Base-by-base conservation (phyloP, 2,113 vertebrate species). In the Fregata magnificens region DNA sequence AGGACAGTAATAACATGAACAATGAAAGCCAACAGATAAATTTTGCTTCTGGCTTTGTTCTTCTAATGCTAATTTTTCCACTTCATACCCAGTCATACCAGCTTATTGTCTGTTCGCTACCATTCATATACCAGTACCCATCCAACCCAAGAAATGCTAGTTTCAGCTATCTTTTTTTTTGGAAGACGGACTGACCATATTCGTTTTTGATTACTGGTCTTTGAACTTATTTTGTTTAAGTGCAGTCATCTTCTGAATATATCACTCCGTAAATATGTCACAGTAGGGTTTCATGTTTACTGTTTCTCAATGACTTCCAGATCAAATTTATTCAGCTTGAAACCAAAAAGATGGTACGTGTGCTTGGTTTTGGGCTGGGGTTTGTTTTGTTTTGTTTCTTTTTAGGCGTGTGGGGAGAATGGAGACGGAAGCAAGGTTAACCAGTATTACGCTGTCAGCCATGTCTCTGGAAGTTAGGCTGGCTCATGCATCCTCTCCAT, bases 271-370 rank as follows among this genome's bases (percentile, higher is more conserved):
- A 95, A 97, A 95, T 95, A 96, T 95, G 94, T 88, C 93, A 94
- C 32, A 34, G 91, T 83, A 90, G 74, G 89, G 89, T 97, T 97
- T 96, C 58, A 50, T 95, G 95, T 94, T 96, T 95, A 90, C 82
- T 95, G 94, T 80, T 93, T 94, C 87, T 97, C 96, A 97, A 93
- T 95, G 87, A 94, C 73, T 97, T 97, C 94, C 97, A 97, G 96
- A 97, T 90, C 91, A 95, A 93, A 97, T 88, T 69, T 77, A 87
- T 85, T 79, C 86, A 14, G 78, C 82, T 91, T 85, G 42, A 94
- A 94, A 93, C 89, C 55, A 88, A 80, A 89, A 93, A 70, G 84
- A 91, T 91, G 62, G 81, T 95, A 80, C 36, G 0, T 91, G 58
- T 55, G 10, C 76, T 95, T 91, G 83, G 86, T 59, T 95, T 94